Conservation (phyloP, 2,888 invertebrate genomes). For the Orchestes rusci region DNA sequence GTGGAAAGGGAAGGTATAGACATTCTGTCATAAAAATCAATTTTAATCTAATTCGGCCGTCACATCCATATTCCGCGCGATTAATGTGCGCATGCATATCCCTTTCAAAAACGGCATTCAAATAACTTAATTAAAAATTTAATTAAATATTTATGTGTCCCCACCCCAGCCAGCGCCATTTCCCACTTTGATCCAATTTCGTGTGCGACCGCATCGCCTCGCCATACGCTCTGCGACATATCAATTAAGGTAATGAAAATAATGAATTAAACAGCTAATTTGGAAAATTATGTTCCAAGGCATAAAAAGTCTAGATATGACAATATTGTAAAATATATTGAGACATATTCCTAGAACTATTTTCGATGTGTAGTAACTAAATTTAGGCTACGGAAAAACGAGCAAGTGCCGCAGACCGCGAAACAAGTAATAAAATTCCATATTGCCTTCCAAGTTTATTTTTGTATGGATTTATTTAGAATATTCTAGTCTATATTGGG, state of each 20-base stretch:
- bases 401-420: conserved; percentile 14
- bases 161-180: no score
- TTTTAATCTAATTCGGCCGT: conserved; percentile 15
- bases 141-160: conserved; percentile 22
- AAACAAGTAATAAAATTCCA: conserved; percentile 19
- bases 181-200: conserved; percentile 8
- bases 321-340: no score
- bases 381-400: conserved; percentile 16
- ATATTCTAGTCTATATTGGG: conserved; percentile 9
- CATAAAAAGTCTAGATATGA: no score
- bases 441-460: conserved; percentile 21
- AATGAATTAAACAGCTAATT: no score
- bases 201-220: background rate
- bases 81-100: conserved; percentile 16
- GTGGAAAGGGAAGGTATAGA: no score
- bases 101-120: conserved; percentile 22
- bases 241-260: no score
- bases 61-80: conserved; percentile 20
- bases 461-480: conserved; percentile 20
- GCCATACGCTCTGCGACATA: no score
- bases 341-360: conserved; percentile 14
- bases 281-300: no score
- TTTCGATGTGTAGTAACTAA: conserved; percentile 16
- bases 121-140: conserved; percentile 24
- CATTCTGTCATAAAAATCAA: no score